phyloP scores from a whole-genome alignment of 2,888 invertebrate species.

The Anoncus sp. region DNA sequence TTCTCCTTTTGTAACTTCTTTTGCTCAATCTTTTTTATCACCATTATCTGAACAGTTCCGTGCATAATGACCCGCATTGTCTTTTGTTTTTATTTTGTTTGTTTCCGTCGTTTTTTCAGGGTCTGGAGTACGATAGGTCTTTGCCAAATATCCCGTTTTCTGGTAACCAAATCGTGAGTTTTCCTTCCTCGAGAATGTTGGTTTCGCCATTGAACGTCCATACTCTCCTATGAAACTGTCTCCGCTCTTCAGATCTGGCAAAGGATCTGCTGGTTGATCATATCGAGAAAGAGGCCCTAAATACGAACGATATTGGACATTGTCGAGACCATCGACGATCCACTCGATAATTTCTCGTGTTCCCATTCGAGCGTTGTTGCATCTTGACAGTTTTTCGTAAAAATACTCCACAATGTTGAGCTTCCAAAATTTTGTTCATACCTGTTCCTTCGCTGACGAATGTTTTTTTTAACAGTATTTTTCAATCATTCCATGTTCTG shows the following conservation, averaged over 20 bases:
- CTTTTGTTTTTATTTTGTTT: no score
- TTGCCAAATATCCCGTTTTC: constrained; percentile 10
- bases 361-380: constrained; percentile 66
- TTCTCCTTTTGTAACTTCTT: constrained; percentile 5
- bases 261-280: constrained; percentile 46
- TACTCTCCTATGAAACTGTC: constrained; percentile 29
- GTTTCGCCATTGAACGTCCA: constrained; percentile 12
- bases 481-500: constrained; percentile 37
- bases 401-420: constrained; percentile 66
- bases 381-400: constrained; percentile 66
- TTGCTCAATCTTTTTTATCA: constrained; percentile 16
- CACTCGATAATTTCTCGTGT: constrained; percentile 63
- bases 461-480: constrained; percentile 8
- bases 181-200: constrained; percentile 20
- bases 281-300: constrained; percentile 64
- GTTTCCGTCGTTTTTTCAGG: neutral
- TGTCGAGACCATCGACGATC: constrained; percentile 63
- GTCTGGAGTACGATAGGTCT: neutral
- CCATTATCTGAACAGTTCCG: constrained; percentile 11
- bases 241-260: constrained; percentile 56
- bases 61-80: constrained; percentile 28
- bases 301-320: constrained; percentile 28
- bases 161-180: neutral
- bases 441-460: constrained; percentile 19
- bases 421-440: constrained; percentile 32